Conservation (phyloP, 2,888 invertebrate genomes). For the Deilephila elpenor region DNA sequence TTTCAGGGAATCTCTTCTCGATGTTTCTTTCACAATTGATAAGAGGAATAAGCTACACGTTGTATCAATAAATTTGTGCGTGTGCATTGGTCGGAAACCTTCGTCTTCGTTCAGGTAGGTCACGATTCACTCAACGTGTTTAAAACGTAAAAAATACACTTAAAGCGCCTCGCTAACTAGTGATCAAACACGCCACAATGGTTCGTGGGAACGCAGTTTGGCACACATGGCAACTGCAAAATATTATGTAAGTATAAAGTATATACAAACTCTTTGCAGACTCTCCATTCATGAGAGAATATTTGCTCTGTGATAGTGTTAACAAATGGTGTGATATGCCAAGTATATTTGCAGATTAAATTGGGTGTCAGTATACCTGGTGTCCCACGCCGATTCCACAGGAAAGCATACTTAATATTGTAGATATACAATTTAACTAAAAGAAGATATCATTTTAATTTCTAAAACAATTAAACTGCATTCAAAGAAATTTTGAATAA, state of each 20-base stretch:
- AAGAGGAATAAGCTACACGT: too few species aligned
- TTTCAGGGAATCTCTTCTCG: too few species aligned
- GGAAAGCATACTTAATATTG: too few species aligned
- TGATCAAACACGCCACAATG: neutral
- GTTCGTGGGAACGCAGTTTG: slow-evolving; percentile 14
- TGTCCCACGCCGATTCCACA: too few species aligned
- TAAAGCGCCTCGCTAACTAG: neutral
- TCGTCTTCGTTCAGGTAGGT: neutral
- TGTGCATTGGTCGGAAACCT: neutral
- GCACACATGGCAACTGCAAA: slow-evolving; percentile 9
- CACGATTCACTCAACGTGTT: neutral
- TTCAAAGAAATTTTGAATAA: too few species aligned
- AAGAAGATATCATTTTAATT: too few species aligned
- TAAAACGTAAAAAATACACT: neutral
- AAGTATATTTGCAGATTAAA: neutral
- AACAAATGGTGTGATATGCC: too few species aligned
- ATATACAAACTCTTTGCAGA: slow-evolving; percentile 2
- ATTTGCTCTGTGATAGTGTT: neutral
- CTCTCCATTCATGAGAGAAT: neutral
- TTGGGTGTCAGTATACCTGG: neutral
- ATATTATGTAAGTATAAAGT: neutral
- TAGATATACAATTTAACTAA: too few species aligned
- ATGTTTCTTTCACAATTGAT: too few species aligned
- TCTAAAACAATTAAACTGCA: too few species aligned
- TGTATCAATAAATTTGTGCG: neutral